Percentiles rank a stretch among this genome's conserved stretches.
These are phyloP conservation scores for Parazoanthus atlanticus DNA, from an alignment of 92 coral and sea anemone genomes.

Conservation along the genomic window DNA sequence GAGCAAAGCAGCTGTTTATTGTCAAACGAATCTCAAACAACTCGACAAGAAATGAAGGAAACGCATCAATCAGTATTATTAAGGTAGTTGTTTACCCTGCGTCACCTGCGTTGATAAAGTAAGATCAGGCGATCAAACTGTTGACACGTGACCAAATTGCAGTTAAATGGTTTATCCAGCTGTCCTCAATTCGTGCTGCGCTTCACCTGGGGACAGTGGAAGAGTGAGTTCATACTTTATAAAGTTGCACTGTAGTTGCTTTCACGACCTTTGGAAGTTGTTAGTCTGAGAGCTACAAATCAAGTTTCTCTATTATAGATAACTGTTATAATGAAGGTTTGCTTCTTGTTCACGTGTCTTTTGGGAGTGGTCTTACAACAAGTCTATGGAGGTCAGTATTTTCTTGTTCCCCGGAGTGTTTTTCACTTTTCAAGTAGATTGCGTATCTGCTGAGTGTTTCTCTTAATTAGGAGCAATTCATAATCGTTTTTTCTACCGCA, in stretches of 20 bases:
- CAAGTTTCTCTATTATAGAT: neutral
- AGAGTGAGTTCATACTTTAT: neutral
- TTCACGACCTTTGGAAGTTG: neutral
- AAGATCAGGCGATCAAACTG: neutral
- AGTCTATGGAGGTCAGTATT: constrained; percentile 3
- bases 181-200: neutral
- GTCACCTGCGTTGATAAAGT: neutral
- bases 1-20: neutral
- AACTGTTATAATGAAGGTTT: constrained; percentile 8
- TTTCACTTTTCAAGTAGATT: neutral
- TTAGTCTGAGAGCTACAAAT: neutral
- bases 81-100: neutral
- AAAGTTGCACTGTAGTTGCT: neutral
- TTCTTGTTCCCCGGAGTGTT: neutral
- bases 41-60: neutral
- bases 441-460: no score
- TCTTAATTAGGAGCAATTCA: no score
- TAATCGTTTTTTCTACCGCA: no score
- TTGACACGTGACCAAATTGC: neutral
- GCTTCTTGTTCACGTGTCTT: constrained; percentile 1
- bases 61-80: neutral
- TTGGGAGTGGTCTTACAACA: neutral
- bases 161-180: constrained; percentile 25
- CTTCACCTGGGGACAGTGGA: neutral
- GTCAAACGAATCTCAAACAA: neutral